Percentiles rank a stretch among this genome's conserved stretches.
These are phyloP conservation scores for Thermophis baileyi DNA, from an alignment of 2,113 vertebrate species.

Conservation along the genomic window DNA sequence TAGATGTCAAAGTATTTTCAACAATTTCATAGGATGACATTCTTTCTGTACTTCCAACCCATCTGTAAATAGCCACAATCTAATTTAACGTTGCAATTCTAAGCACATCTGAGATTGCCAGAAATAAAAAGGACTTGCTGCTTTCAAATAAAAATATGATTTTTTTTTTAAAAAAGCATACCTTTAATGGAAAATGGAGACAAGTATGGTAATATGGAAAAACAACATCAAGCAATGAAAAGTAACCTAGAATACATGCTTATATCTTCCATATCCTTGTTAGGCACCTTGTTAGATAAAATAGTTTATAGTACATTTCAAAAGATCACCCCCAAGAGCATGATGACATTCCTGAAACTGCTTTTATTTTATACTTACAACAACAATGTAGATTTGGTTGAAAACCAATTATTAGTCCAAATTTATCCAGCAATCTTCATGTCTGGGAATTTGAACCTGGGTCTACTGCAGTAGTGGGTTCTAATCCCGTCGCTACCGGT, in stretches of 20 bases:
- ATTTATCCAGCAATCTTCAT: background rate
- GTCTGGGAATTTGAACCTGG: background rate
- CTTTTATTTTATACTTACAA: background rate
- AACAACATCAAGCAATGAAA: background rate
- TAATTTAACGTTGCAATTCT: constrained; percentile 30
- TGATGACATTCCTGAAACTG: background rate
- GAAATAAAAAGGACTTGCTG: background rate
- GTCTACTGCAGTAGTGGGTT: too few relatives aligned
- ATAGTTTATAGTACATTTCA: background rate
- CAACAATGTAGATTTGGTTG: background rate
- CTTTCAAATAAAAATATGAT: background rate
- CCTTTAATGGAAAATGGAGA: background rate
- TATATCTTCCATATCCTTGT: background rate
- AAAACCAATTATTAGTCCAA: background rate
- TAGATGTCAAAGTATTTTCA: constrained; percentile 44
- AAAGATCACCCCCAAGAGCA: background rate
- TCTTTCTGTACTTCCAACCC: constrained; percentile 25
- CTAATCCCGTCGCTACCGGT: too few relatives aligned
- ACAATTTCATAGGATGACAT: constrained; percentile 45
- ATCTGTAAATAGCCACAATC: constrained; percentile 5
- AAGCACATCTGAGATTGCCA: background rate
- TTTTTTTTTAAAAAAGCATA: background rate
- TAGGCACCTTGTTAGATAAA: background rate
- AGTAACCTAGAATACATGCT: background rate
- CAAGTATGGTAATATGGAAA: background rate